Evolutionary conservation across 1,140 invertebrate species (phyloP).

Genomic region (Cydia amplana): DNA sequence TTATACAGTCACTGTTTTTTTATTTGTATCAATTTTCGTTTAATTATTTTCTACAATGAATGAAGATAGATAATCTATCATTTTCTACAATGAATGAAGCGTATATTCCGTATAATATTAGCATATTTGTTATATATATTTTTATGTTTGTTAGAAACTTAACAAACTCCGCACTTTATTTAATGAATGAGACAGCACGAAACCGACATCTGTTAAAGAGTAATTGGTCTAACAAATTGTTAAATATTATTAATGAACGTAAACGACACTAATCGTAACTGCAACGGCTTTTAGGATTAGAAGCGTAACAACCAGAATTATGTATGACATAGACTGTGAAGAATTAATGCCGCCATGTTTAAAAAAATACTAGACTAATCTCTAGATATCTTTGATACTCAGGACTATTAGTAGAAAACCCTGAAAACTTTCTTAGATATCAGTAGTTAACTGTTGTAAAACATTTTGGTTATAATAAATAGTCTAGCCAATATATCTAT

Average conservation of each 20-base stretch:
- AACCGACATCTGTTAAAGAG: conserved; percentile 19
- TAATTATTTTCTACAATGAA: no score
- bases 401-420: no score
- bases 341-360: not conserved
- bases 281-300: conserved; percentile 28
- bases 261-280: conserved; percentile 29
- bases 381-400: not conserved
- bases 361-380: not conserved
- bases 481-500: no score
- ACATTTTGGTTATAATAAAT: no score
- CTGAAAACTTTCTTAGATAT: no score
- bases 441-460: no score
- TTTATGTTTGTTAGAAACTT: not conserved
- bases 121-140: not conserved
- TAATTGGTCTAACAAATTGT: conserved; percentile 31
- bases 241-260: conserved; percentile 31
- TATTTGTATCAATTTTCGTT: no score
- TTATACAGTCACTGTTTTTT: no score
- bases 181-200: conserved; percentile 3
- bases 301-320: conserved; percentile 12
- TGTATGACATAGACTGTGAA: not conserved
- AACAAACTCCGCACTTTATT: not conserved
- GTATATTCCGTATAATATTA: no score
- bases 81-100: no score
- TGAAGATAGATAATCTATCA: no score